Conservation (phyloP, 2,797 vertebrate species). For the Diplodus puntazzo region DNA sequence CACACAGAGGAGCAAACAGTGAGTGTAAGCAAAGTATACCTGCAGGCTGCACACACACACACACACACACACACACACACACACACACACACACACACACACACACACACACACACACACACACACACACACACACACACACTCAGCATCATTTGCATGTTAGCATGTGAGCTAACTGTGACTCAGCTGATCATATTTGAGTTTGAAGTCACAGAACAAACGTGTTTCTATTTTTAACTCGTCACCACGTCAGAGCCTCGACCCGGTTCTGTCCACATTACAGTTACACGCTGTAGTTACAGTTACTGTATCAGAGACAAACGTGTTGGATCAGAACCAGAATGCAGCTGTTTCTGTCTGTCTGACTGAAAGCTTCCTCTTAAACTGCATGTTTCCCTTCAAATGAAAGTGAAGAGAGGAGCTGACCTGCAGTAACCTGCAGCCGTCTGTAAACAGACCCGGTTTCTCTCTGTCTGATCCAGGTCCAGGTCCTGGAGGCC, state of each 20-base stretch:
- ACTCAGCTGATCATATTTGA: neutral
- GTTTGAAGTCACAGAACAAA: neutral
- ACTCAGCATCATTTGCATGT: slow-evolving; percentile 15
- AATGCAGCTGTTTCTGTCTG: neutral
- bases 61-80: slow-evolving; percentile 19
- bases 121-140: neutral
- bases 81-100: neutral
- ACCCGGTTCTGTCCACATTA: no score
- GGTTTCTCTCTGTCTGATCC: neutral
- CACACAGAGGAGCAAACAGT: neutral
- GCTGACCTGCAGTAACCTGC: no score
- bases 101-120: slow-evolving; percentile 3
- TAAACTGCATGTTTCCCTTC: no score
- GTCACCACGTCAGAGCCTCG: no score
- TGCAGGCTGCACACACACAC: slow-evolving; percentile 19
- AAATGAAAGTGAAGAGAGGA: no score
- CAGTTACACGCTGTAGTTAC: no score
- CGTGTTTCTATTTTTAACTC: no score
- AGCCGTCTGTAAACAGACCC: slow-evolving; percentile 24
- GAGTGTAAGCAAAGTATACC: slow-evolving; percentile 11
- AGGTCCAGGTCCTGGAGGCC: neutral
- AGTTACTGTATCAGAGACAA: no score
- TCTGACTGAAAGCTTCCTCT: no score
- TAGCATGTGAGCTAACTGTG: slow-evolving; percentile 9
- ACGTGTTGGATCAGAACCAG: no score